Evolutionary conservation across 2,797 vertebrate genomes (phyloP).

Genomic region (Schizopygopsis pylzovi): DNA sequence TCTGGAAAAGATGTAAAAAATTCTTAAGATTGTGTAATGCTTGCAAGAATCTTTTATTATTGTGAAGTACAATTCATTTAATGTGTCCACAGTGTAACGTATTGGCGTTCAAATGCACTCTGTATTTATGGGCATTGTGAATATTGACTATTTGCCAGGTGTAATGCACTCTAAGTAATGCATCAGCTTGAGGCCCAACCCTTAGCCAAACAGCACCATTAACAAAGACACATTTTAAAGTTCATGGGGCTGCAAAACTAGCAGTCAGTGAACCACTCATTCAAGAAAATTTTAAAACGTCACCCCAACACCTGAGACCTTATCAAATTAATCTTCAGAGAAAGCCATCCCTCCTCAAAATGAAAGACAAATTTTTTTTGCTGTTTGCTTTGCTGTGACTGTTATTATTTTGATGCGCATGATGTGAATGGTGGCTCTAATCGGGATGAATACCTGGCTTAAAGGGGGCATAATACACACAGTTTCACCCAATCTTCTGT

Average conservation of each 20-base stretch:
- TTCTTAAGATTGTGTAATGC: neutral
- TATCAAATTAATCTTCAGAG: neutral
- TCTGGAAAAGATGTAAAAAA: neutral
- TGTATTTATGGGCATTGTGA: slow-evolving; percentile 70
- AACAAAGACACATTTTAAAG: slow-evolving; percentile 56
- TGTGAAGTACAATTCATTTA: slow-evolving; percentile 74
- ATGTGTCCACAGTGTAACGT: slow-evolving; percentile 70
- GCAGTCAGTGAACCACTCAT: neutral
- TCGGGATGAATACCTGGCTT: neutral
- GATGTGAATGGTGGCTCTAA: neutral
- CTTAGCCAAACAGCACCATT: slow-evolving; percentile 58
- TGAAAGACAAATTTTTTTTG: neutral
- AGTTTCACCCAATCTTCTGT: too few species aligned
- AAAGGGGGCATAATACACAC: too few species aligned
- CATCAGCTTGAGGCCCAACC: slow-evolving; percentile 67
- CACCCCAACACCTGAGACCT: neutral
- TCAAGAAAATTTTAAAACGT: neutral
- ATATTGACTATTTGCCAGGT: slow-evolving; percentile 71
- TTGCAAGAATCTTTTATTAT: slow-evolving; percentile 21
- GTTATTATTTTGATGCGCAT: neutral
- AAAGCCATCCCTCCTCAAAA: neutral
- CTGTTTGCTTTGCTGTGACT: neutral
- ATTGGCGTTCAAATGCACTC: slow-evolving; percentile 71
- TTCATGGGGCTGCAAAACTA: neutral
- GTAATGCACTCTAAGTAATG: slow-evolving; percentile 73